Conservation (phyloP, 2,113 vertebrate genomes). For the Lepisosteus osseus region DNA sequence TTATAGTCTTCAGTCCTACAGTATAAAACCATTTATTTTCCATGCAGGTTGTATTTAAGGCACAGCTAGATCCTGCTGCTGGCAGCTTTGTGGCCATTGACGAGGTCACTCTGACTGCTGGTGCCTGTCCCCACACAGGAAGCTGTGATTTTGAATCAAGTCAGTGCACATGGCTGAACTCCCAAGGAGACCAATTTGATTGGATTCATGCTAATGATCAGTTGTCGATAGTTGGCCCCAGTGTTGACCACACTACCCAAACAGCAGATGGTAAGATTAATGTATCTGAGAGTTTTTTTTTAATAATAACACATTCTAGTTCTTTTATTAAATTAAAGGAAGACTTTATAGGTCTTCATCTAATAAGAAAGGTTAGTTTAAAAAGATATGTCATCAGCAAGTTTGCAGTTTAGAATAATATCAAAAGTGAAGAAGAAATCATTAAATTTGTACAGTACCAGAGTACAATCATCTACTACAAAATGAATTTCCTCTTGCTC, state of each 20-base stretch:
- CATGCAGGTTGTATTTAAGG: conserved; percentile 55
- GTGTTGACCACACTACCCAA: conserved; percentile 53
- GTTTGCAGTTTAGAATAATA: no score
- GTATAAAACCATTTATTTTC: neutral
- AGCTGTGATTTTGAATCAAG: conserved; percentile 69
- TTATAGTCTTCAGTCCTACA: neutral
- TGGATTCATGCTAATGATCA: conserved; percentile 55
- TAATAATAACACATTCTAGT: no score
- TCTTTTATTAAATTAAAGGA: no score
- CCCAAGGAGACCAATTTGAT: conserved; percentile 30
- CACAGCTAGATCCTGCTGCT: conserved; percentile 21
- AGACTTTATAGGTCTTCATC: no score
- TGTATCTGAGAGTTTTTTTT: no score
- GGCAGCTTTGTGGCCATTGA: conserved; percentile 49
- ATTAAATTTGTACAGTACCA: no score
- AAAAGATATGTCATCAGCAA: no score
- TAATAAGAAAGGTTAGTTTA: no score
- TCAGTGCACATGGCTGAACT: conserved; percentile 56
- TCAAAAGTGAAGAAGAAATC: no score
- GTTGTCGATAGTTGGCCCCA: conserved; percentile 33
- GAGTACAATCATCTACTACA: no score
- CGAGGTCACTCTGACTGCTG: conserved; percentile 52
- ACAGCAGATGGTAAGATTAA: conserved; percentile 45
- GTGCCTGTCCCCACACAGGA: conserved; percentile 47
- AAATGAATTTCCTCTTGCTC: no score